Conservation (phyloP, 1,140 invertebrate species). For the Meteorus sp. region DNA sequence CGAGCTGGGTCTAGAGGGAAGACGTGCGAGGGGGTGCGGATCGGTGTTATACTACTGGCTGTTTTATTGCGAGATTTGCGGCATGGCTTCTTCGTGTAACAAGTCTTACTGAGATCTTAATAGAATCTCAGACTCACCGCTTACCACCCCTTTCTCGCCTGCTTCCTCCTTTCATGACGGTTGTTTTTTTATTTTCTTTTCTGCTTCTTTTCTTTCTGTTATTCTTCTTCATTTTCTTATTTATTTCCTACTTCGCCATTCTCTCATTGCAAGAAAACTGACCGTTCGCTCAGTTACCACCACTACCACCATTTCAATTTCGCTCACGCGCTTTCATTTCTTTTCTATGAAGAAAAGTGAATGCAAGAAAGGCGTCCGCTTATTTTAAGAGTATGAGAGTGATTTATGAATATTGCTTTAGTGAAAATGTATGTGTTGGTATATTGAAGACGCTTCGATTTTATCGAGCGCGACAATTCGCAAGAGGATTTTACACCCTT, state of each 20-base stretch:
- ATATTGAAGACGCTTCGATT: constrained; percentile 28
- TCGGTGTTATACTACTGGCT: constrained; percentile 49
- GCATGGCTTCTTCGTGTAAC: constrained; percentile 52
- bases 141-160: constrained; percentile 29
- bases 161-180: constrained; percentile 17
- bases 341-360: constrained; percentile 29
- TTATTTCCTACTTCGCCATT: too few relatives aligned
- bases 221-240: too few relatives aligned
- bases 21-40: constrained; percentile 33
- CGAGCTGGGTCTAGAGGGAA: too few relatives aligned
- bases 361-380: constrained; percentile 46
- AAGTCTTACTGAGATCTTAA: constrained; percentile 60
- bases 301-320: too few relatives aligned
- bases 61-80: constrained; percentile 61
- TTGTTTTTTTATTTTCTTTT: too few relatives aligned
- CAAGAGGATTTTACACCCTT: not conserved
- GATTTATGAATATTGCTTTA: constrained; percentile 60
- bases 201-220: too few relatives aligned
- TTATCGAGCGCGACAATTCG: not conserved
- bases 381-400: constrained; percentile 58
- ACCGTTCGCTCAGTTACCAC: too few relatives aligned
- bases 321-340: too few relatives aligned
- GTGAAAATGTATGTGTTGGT: not conserved
- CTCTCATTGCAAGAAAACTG: too few relatives aligned
- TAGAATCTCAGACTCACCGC: constrained; percentile 58